A percentile compares a stretch with the other conserved stretches of the same genome.
phyloP scores from a whole-genome alignment of 2,113 vertebrate species.

The Baryphthengus martii region DNA sequence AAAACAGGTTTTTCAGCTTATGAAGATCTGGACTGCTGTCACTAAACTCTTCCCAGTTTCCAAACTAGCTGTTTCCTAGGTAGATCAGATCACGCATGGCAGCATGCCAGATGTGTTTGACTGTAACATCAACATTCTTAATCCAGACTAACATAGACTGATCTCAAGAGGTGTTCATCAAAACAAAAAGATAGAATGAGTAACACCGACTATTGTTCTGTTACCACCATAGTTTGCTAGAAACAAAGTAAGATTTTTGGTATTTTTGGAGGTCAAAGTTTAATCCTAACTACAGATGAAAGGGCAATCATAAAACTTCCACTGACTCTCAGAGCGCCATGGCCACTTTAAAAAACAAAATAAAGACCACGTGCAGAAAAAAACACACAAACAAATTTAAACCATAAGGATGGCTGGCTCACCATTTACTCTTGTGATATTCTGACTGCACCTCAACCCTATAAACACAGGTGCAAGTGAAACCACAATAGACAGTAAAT shows the following conservation, averaged over 20 bases:
- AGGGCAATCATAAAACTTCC: neutral
- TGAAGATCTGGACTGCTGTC: neutral
- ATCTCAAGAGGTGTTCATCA: neutral
- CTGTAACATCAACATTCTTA: neutral
- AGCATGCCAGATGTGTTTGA: neutral
- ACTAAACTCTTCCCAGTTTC: neutral
- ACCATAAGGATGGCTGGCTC: rapidly evolving
- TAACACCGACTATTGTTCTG: neutral
- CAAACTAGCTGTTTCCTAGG: neutral
- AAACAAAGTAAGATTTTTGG: neutral
- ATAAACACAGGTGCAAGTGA: neutral
- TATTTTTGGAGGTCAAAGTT: neutral
- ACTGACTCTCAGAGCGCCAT: neutral
- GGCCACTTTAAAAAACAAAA: neutral
- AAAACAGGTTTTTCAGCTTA: neutral
- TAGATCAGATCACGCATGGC: neutral
- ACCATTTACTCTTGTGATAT: neutral
- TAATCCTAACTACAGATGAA: neutral
- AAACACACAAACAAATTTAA: neutral
- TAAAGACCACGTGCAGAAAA: neutral
- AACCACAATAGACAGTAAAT: neutral
- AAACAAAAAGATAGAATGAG: neutral
- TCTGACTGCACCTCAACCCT: neutral
- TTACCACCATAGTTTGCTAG: neutral
- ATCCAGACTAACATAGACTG: neutral